Percentiles rank a stretch among this genome's conserved stretches.
These are phyloP conservation scores for Manis javanica DNA, from an alignment of 2,797 vertebrate genomes.

Conservation along the genomic window DNA sequence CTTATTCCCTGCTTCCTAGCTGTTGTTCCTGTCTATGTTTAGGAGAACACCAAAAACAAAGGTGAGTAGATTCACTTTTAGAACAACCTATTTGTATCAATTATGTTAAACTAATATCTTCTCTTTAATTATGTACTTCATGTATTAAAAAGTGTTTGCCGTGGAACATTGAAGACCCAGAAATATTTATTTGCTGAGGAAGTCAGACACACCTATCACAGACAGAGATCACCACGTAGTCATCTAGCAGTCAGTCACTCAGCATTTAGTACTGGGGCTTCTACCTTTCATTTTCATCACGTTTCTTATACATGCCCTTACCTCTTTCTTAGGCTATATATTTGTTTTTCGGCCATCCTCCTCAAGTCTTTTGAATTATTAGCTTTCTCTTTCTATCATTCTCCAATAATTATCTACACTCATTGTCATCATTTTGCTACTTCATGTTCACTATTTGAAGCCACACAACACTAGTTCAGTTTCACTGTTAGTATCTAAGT, in stretches of 20 bases:
- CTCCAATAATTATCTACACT: neutral
- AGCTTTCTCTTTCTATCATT: neutral
- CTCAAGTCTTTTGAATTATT: neutral
- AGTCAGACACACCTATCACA: accelerated
- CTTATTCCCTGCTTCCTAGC: neutral
- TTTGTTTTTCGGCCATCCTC: neutral
- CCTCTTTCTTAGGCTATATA: neutral
- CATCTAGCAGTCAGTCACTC: neutral
- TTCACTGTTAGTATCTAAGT: neutral
- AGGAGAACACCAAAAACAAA: neutral
- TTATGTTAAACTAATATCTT: neutral
- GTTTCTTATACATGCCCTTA: neutral
- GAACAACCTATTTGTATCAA: neutral
- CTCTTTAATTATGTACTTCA: neutral
- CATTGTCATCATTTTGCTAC: neutral
- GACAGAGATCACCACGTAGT: neutral
- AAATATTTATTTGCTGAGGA: neutral
- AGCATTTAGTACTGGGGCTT: neutral
- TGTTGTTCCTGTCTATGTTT: neutral
- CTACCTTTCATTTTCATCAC: neutral
- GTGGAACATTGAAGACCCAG: neutral
- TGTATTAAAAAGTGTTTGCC: neutral
- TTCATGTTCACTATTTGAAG: neutral
- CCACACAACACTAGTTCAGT: neutral
- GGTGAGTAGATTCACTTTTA: neutral